Conservation (phyloP, 2,888 invertebrate species). For the Eugnorisma glareosa region DNA sequence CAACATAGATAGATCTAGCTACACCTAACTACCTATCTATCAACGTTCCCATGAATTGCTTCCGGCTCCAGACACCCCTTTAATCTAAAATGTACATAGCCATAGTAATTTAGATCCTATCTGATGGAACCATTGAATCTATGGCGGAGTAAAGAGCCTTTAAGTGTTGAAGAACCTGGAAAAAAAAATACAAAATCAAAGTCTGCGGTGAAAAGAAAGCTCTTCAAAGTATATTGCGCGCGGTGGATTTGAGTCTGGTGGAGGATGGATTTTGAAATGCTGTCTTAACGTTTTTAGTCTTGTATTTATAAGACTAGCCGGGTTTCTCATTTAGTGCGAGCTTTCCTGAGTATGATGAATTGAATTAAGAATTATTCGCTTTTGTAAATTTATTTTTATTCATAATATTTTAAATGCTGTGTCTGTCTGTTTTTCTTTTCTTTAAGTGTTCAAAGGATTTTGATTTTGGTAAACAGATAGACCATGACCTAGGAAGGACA, state of each 20-base stretch:
- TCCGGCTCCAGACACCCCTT: conserved; percentile 87
- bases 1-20: conserved; percentile 42
- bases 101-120: conserved; percentile 88
- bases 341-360: not conserved
- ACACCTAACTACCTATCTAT: conserved; percentile 54
- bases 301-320: not conserved
- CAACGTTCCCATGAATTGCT: conserved; percentile 72
- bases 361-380: not conserved
- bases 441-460: not conserved
- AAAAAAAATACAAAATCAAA: conserved; percentile 78
- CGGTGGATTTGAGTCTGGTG: conserved; percentile 60
- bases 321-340: not conserved
- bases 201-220: conserved; percentile 73
- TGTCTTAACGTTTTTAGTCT: conserved; percentile 41
- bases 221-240: conserved; percentile 70
- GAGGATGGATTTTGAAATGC: conserved; percentile 48
- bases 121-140: conserved; percentile 84
- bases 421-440: not conserved
- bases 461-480: not conserved
- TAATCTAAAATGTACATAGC: conserved; percentile 87
- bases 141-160: conserved; percentile 77
- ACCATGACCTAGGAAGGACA: not conserved
- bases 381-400: not conserved
- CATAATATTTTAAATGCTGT: not conserved
- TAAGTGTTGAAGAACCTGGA: conserved; percentile 81